Base-by-base conservation (phyloP, 1,140 invertebrate species). In the Muscidifurax raptorellus region DNA sequence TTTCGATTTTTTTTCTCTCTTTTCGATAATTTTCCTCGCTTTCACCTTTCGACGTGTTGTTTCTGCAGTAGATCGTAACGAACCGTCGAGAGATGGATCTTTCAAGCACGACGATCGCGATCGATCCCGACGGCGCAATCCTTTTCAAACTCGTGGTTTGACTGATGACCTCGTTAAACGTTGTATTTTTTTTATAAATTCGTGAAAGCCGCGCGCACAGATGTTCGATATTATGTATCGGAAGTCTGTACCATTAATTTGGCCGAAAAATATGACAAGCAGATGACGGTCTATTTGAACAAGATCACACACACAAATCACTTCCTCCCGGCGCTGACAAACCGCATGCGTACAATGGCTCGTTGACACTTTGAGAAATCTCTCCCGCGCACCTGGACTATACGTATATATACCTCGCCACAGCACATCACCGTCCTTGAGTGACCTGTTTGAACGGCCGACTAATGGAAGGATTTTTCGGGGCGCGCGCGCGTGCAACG, bases 381-480 rank as follows among this genome's bases (percentile, higher is more conserved):
- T 80, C 78, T 64, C 64, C 30, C 30, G n/a, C 9, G 64, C 75
- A 77, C 75, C 75, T 77, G 75, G 75, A 77, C 64, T 4, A 52
- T 52, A 52, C 0, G 36, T 10, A n/a, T 40, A 40, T 40, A 80
- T 40, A 0, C 59, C 76, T 27, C 76, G 32, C 76, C 0, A 64
- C n/a, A 25, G 30, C 25, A 30, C 47, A 22, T 52, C 64, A n/a
- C 47, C 7, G 59, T 5, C n/a, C 47, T 52, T 30, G 71, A 25
- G 22, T 25, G 81, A 69, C 72, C 59, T 47, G 74, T 77, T 83
- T 77, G 13, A 77, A 77, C 40, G 59, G 2, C 3, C 5, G 27
- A 27, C 74, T 83, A 83, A 83, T 83, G 81, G 74, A 83, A 44
- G 36, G 32, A 77, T 83, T 77, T 83, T 83, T 67, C 44, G 69